Evolutionary conservation across 2,888 invertebrate genomes (phyloP).

Genomic region (Oxycera nigricornis): DNA sequence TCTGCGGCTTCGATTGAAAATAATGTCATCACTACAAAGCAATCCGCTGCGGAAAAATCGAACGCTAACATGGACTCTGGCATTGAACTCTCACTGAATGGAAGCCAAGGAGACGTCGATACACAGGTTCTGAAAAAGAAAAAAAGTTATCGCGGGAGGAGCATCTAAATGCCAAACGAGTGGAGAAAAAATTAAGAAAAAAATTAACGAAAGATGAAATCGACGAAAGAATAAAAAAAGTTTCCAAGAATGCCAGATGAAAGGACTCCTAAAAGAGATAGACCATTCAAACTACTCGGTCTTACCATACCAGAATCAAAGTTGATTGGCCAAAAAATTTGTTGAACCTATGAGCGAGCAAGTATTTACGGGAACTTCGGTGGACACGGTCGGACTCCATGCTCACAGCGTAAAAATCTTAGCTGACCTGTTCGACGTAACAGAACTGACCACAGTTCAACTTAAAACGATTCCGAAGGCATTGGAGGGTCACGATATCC

Average conservation of each 20-base stretch:
- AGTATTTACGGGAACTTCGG: constrained; percentile 77
- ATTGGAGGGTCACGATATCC: constrained; percentile 78
- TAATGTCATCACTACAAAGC: constrained; percentile 9
- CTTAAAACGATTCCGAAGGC: constrained; percentile 83
- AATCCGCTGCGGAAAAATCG: constrained; percentile 1
- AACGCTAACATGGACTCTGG: constrained; percentile 27
- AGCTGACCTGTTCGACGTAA: constrained; percentile 75
- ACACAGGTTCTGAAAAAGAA: constrained; percentile 43
- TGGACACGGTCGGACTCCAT: constrained; percentile 77
- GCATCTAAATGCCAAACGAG: constrained; percentile 49
- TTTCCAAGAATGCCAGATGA: constrained; percentile 48
- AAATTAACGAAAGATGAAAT: constrained; percentile 52
- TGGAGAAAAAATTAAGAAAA: constrained; percentile 35
- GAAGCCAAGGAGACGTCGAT: constrained; percentile 40
- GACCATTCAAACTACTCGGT: constrained; percentile 63
- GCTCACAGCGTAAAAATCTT: constrained; percentile 81
- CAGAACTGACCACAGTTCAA: constrained; percentile 85
- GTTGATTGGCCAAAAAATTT: constrained; percentile 70
- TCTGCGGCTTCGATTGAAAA: too few species aligned
- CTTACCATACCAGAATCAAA: constrained; percentile 77
- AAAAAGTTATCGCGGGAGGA: constrained; percentile 50
- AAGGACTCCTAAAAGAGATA: constrained; percentile 43
- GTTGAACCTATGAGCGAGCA: constrained; percentile 71
- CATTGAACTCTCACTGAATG: constrained; percentile 52
- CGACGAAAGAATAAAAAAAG: constrained; percentile 50